phyloP scores from a whole-genome alignment of 1,140 invertebrate species.

The Apis dorsata region DNA sequence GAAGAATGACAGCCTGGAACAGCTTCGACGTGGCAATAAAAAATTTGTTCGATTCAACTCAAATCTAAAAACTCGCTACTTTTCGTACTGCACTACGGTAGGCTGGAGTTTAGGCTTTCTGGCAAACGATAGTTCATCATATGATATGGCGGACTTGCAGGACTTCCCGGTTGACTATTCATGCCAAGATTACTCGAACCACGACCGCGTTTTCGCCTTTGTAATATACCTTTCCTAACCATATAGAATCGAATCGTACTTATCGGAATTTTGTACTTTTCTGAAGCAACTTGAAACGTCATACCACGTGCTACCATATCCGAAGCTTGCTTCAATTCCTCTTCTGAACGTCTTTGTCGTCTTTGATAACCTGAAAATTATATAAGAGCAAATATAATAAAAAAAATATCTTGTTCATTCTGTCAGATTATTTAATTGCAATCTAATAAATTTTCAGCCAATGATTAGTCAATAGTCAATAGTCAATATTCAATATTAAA shows the following conservation, averaged over 20 bases:
- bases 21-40: constrained; percentile 69
- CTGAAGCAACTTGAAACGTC: constrained; percentile 90
- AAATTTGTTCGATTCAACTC: constrained; percentile 70
- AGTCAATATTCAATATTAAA: too few species aligned
- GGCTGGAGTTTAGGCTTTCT: constrained; percentile 80
- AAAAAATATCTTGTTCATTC: neutral
- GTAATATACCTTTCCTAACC: constrained; percentile 89
- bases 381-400: neutral
- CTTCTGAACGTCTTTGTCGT: constrained; percentile 86
- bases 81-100: constrained; percentile 76
- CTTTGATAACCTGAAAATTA: constrained; percentile 77
- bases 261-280: constrained; percentile 91
- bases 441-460: neutral
- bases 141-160: constrained; percentile 85
- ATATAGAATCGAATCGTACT: constrained; percentile 92
- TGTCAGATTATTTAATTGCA: neutral
- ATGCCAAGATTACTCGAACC: constrained; percentile 74
- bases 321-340: constrained; percentile 87
- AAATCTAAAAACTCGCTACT: constrained; percentile 73
- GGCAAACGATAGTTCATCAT: constrained; percentile 88
- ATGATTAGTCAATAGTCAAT: neutral
- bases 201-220: constrained; percentile 86
- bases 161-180: constrained; percentile 80
- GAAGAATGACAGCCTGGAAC: constrained; percentile 69
- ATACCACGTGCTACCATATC: constrained; percentile 89